Evolutionary conservation across 2,797 vertebrate species (phyloP).

Genomic region (Pelobates cultripes): DNA sequence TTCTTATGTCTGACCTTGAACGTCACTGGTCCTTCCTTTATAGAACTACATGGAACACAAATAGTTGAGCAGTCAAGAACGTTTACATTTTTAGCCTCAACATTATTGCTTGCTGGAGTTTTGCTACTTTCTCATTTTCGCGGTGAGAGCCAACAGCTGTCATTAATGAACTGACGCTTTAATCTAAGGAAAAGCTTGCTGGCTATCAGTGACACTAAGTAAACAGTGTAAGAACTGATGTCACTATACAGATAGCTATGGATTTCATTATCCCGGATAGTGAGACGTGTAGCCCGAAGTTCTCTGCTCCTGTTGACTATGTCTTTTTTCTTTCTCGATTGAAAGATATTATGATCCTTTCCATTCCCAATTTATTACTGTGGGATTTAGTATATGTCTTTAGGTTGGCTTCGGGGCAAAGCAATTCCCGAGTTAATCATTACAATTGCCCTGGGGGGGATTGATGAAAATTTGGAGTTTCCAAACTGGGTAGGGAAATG

Average conservation of each 20-base stretch:
- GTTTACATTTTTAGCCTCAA: no score
- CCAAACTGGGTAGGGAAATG: not conserved
- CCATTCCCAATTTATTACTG: slow-evolving; percentile 25
- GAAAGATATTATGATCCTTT: slow-evolving; percentile 40
- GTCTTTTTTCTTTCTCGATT: not conserved
- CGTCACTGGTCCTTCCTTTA: no score
- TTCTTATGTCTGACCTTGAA: no score
- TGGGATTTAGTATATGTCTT: slow-evolving; percentile 21
- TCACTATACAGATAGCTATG: slow-evolving; percentile 41
- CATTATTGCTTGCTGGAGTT: not conserved
- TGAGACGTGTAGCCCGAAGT: slow-evolving; percentile 40
- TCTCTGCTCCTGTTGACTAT: not conserved
- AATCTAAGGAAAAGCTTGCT: slow-evolving; percentile 43
- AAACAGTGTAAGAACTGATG: slow-evolving; percentile 54
- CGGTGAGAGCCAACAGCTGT: slow-evolving; percentile 48
- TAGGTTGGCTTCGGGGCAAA: slow-evolving; percentile 4
- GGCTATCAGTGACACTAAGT: slow-evolving; percentile 49
- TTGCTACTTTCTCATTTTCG: not conserved
- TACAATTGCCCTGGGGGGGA: slow-evolving; percentile 1
- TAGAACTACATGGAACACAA: no score
- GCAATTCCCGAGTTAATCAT: slow-evolving; percentile 43
- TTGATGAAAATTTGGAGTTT: slow-evolving; percentile 9
- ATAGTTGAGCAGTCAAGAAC: no score
- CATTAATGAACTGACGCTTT: slow-evolving; percentile 29
- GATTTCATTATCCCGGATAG: slow-evolving; percentile 37